Conservation (phyloP, 1,140 invertebrate species). For the Cherax destructor region DNA sequence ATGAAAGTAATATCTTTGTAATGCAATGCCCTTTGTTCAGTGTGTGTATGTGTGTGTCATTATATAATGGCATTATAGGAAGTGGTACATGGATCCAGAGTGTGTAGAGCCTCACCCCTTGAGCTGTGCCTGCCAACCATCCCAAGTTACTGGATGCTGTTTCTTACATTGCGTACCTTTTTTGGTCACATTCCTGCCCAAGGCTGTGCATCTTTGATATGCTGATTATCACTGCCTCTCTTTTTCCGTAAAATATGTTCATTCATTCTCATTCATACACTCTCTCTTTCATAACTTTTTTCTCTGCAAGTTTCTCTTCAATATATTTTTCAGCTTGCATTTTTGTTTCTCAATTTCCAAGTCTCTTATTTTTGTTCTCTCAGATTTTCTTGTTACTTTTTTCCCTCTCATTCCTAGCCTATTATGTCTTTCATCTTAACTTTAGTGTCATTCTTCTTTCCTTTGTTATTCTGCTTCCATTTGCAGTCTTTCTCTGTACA, state of each 20-base stretch:
- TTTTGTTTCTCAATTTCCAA: background rate
- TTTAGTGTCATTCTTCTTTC: background rate
- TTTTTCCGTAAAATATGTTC: slow-evolving; percentile 3
- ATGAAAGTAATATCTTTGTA: slow-evolving; percentile 14
- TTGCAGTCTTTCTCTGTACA: background rate
- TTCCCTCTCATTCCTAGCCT: background rate
- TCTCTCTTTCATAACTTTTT: slow-evolving; percentile 2
- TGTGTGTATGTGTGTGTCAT: slow-evolving; percentile 22
- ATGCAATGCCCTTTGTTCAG: slow-evolving; percentile 21
- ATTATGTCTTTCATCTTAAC: no score
- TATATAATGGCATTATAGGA: slow-evolving; percentile 48
- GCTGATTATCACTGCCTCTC: slow-evolving; percentile 42
- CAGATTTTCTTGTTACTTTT: background rate
- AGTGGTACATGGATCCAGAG: slow-evolving; percentile 50
- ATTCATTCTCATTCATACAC: slow-evolving; percentile 13
- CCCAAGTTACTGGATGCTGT: slow-evolving; percentile 32
- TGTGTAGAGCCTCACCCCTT: slow-evolving; percentile 67
- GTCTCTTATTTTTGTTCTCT: background rate
- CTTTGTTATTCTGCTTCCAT: background rate
- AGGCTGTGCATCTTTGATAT: slow-evolving; percentile 64
- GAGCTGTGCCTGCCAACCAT: slow-evolving; percentile 64
- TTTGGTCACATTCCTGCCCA: slow-evolving; percentile 64
- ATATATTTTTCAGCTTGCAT: background rate
- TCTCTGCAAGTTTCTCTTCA: background rate
- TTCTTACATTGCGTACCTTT: slow-evolving; percentile 43